Evolutionary conservation across 2,797 vertebrate species (phyloP).

Genomic region (Microchirus variegatus): DNA sequence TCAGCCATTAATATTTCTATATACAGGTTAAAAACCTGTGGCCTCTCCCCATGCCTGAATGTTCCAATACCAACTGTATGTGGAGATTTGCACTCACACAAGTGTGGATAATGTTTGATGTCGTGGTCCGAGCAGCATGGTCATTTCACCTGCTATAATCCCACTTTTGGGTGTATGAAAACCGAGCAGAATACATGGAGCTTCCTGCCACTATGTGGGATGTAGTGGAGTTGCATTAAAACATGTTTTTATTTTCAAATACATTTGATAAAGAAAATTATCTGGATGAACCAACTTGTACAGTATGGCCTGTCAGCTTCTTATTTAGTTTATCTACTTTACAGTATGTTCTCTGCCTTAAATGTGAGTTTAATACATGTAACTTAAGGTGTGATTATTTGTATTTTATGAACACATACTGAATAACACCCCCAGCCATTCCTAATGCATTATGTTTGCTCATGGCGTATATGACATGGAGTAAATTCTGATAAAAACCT

Average conservation of each 20-base stretch:
- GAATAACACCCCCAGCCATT: neutral
- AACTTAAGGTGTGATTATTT: constrained; percentile 18
- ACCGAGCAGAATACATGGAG: neutral
- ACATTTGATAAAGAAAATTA: constrained; percentile 1
- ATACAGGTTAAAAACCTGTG: too few relatives aligned
- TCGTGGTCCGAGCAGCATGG: constrained; percentile 10
- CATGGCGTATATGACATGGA: constrained; percentile 12
- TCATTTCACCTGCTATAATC: constrained; percentile 44
- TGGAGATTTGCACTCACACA: neutral
- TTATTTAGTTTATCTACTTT: neutral
- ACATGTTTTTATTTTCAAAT: constrained; percentile 10
- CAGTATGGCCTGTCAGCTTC: too few relatives aligned
- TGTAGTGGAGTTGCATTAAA: constrained; percentile 14
- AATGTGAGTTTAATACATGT: constrained; percentile 12
- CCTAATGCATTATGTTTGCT: constrained; percentile 34
- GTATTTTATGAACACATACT: constrained; percentile 9
- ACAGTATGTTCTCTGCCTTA: neutral
- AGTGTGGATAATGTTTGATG: constrained; percentile 13
- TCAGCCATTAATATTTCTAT: constrained; percentile 2
- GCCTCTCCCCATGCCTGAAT: too few relatives aligned
- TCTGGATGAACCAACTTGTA: too few relatives aligned
- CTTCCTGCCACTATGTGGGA: constrained; percentile 21
- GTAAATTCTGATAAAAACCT: neutral
- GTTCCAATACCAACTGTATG: too few relatives aligned
- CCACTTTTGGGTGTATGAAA: constrained; percentile 38